Evolutionary conservation across 2,888 invertebrate species (phyloP).

Genomic region (Noctua janthe): DNA sequence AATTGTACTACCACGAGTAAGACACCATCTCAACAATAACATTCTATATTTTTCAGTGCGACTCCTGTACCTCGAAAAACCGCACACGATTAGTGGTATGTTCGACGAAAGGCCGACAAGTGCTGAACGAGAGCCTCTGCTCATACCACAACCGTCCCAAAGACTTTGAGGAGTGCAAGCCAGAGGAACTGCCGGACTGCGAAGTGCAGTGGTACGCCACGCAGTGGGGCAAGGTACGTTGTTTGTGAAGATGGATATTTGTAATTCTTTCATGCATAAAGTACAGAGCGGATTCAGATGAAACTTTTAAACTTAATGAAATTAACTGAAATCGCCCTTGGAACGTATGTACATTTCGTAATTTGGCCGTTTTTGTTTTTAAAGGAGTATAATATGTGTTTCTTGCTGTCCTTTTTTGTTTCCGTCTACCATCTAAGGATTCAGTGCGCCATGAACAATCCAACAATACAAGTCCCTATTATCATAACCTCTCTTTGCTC

Average conservation of each 20-base stretch:
- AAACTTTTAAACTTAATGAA: not conserved
- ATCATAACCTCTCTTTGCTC: not conserved
- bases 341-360: not conserved
- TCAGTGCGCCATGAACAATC: not conserved
- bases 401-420: not conserved
- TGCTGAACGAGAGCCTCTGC: conserved; percentile 93
- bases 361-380: not conserved
- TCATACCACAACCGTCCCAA: conserved; percentile 91
- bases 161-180: conserved; percentile 92
- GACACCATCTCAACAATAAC: not conserved
- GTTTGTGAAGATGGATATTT: not conserved
- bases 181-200: conserved; percentile 91
- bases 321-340: not conserved
- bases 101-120: conserved; percentile 92
- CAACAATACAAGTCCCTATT: not conserved
- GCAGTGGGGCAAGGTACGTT: conserved; percentile 96
- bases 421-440: not conserved
- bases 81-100: conserved; percentile 94
- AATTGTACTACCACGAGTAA: not conserved
- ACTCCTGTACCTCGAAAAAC: conserved; percentile 93
- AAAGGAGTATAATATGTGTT: not conserved
- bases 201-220: conserved; percentile 96
- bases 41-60: conserved; percentile 91
- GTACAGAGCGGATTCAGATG: not conserved
- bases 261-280: not conserved